These are phyloP conservation scores for Agrilus mali DNA, from an alignment of 2,888 invertebrate species.

Conservation along the genomic window DNA sequence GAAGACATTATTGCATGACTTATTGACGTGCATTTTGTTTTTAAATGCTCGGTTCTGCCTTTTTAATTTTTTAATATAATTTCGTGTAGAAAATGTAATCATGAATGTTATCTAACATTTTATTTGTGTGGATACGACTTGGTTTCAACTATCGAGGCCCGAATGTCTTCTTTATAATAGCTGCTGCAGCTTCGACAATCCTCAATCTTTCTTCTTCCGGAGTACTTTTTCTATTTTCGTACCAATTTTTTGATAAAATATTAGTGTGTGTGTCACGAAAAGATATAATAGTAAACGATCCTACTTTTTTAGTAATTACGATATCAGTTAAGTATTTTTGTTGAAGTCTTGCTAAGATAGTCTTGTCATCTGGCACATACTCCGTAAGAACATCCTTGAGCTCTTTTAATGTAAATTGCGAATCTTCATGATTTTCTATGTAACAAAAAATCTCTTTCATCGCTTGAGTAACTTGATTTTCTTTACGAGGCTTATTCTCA, in stretches of 20 bases:
- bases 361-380: constrained; percentile 24
- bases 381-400: constrained; percentile 21
- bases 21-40: constrained; percentile 25
- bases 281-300: constrained; percentile 24
- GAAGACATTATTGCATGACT: constrained; percentile 24
- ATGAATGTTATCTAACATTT: constrained; percentile 20
- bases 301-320: constrained; percentile 16
- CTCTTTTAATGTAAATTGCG: constrained; percentile 27
- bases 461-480: constrained; percentile 26
- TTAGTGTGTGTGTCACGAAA: constrained; percentile 24
- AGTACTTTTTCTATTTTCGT: constrained; percentile 22
- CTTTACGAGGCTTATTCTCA: constrained; percentile 21
- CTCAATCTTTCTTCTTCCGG: constrained; percentile 21
- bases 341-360: constrained; percentile 20
- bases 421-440: constrained; percentile 20
- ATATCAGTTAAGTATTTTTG: constrained; percentile 18
- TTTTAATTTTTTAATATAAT: constrained; percentile 21
- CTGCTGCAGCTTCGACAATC: constrained; percentile 28
- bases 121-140: constrained; percentile 25
- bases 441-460: constrained; percentile 27
- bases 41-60: constrained; percentile 17
- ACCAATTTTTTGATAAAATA: constrained; percentile 25
- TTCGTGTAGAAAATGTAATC: constrained; percentile 22
- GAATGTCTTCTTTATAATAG: constrained; percentile 28
- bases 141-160: constrained; percentile 23